phyloP scores from a whole-genome alignment of 2,113 vertebrate species.

The Dascyllus trimaculatus region DNA sequence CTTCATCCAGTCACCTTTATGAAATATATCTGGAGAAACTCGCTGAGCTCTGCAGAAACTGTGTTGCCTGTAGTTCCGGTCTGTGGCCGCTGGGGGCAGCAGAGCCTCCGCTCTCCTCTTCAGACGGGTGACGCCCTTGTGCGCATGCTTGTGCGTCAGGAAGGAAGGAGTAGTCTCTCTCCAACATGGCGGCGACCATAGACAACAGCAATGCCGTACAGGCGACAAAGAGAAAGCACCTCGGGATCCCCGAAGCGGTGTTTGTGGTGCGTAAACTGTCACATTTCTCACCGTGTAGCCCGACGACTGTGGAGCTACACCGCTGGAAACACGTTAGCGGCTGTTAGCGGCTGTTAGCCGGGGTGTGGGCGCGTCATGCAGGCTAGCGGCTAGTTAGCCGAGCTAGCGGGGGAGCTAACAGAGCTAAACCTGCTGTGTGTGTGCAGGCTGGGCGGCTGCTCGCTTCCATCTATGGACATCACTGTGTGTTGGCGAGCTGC shows the following conservation, averaged over 20 bases:
- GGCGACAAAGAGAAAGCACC: constrained; percentile 87
- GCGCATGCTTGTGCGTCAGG: constrained; percentile 57
- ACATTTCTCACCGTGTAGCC: fast-evolving
- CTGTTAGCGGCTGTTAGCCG: too few species aligned
- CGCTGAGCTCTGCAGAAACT: too few species aligned
- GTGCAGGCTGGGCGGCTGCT: constrained; percentile 60
- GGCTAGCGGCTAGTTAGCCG: constrained; percentile 37
- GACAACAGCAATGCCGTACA: constrained; percentile 83
- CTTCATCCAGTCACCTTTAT: too few species aligned
- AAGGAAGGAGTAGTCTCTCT: constrained; percentile 78
- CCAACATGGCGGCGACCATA: constrained; percentile 92
- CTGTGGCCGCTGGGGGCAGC: constrained; percentile 25
- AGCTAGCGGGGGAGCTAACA: constrained; percentile 51
- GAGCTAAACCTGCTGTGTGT: constrained; percentile 38
- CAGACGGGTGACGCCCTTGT: constrained; percentile 27
- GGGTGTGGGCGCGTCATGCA: constrained; percentile 9
- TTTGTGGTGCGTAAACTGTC: constrained; percentile 89
- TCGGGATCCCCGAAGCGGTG: constrained; percentile 94
- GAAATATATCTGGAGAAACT: too few species aligned
- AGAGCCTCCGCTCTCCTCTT: neutral
- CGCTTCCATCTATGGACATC: constrained; percentile 69
- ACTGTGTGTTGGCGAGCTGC: neutral
- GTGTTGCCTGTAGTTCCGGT: neutral
- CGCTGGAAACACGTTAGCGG: fast-evolving
- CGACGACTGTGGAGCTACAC: fast-evolving